These are phyloP conservation scores for Neolamprologus variostigma DNA, from an alignment of 2,113 vertebrate species.

Conservation along the genomic window DNA sequence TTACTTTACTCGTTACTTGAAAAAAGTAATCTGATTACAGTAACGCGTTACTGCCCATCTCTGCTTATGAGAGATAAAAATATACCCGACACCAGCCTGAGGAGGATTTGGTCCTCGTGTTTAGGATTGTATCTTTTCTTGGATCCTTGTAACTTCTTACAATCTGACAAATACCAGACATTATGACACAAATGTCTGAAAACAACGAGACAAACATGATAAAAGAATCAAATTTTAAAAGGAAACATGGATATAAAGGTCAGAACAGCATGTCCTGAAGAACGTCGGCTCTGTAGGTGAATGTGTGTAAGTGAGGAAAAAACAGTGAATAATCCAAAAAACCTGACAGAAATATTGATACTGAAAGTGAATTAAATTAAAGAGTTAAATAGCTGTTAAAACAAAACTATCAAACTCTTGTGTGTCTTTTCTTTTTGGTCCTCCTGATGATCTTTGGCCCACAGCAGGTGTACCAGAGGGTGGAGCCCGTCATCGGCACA, in stretches of 20 bases:
- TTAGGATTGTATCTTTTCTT: neutral
- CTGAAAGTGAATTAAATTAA: neutral
- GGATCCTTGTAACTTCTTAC: neutral
- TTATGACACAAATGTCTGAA: neutral
- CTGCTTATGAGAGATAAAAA: neutral
- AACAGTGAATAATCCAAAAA: fast-evolving
- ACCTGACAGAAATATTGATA: neutral
- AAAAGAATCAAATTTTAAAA: neutral
- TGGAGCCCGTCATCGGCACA: slow-evolving; percentile 74
- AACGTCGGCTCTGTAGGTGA: neutral
- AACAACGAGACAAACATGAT: neutral
- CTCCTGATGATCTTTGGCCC: neutral
- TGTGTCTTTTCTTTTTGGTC: neutral
- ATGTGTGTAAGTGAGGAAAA: fast-evolving
- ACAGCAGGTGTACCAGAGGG: slow-evolving; percentile 74
- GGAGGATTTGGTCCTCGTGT: fast-evolving
- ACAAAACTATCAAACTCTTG: neutral
- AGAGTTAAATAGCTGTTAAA: neutral
- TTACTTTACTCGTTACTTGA: too few species aligned
- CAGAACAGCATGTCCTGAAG: fast-evolving
- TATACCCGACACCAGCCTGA: fast-evolving
- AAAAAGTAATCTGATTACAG: too few species aligned
- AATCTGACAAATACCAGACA: neutral
- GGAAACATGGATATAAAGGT: neutral
- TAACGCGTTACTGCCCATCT: fast-evolving